Percentiles rank a stretch among this genome's conserved stretches.
Evolutionary conservation across 2,888 invertebrate species (phyloP).

Genomic region (Campopleginae sp.): DNA sequence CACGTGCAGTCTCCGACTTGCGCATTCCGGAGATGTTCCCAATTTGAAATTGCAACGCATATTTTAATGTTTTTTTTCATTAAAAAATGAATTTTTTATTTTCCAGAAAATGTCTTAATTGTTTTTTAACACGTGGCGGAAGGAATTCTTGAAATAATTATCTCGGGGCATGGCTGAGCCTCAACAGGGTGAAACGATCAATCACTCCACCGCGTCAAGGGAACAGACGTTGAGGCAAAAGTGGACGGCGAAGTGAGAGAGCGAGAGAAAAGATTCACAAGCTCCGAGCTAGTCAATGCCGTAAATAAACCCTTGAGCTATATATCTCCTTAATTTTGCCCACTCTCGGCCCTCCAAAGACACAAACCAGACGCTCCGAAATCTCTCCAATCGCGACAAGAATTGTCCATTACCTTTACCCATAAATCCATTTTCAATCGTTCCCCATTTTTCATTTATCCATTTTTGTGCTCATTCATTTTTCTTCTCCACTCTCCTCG

Average conservation of each 20-base stretch:
- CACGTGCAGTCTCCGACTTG: not conserved
- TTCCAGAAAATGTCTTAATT: not conserved
- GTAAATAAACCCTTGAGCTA: slow-evolving; percentile 64
- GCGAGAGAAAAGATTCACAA: slow-evolving; percentile 41
- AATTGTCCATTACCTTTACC: slow-evolving; percentile 30
- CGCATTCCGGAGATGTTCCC: not conserved
- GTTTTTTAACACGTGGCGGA: slow-evolving; percentile 5
- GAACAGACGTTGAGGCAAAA: slow-evolving; percentile 62
- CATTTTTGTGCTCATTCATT: not conserved
- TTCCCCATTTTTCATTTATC: not conserved
- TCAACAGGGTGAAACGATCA: slow-evolving; percentile 72
- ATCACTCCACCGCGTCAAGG: slow-evolving; percentile 73
- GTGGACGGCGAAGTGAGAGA: slow-evolving; percentile 50
- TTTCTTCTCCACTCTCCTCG: not conserved
- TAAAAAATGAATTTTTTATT: not conserved
- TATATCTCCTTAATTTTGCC: slow-evolving; percentile 50
- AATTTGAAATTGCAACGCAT: not conserved
- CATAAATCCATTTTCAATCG: slow-evolving; percentile 45
- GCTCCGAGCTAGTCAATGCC: slow-evolving; percentile 49
- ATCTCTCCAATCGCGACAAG: slow-evolving; percentile 42
- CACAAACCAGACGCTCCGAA: slow-evolving; percentile 51
- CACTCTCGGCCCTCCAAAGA: slow-evolving; percentile 53
- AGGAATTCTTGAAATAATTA: slow-evolving; percentile 51
- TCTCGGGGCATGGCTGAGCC: slow-evolving; percentile 65
- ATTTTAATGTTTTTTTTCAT: not conserved